Conservation (phyloP, 2,797 vertebrate genomes). For the Diceros bicornis region DNA sequence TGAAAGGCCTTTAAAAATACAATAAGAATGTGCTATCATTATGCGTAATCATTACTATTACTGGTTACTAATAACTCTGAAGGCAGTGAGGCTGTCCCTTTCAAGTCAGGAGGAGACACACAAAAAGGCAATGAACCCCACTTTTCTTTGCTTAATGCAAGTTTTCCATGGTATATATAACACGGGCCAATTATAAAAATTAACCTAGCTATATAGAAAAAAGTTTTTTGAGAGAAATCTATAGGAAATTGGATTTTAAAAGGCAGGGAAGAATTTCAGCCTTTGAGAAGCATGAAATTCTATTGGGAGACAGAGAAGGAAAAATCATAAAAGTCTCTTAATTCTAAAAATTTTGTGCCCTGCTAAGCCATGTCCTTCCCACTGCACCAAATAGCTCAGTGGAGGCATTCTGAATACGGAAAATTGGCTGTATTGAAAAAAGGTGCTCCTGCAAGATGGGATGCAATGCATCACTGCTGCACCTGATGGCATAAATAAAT, state of each 20-base stretch:
- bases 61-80: background rate
- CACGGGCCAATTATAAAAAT: background rate
- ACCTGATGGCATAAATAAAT: conserved; percentile 39
- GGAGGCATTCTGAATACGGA: background rate
- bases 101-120: background rate
- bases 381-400: background rate
- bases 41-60: background rate
- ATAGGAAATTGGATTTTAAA: conserved; percentile 41
- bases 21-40: background rate
- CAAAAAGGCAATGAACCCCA: background rate
- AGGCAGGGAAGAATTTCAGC: background rate
- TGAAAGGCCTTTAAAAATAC: conserved; percentile 36
- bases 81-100: background rate
- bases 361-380: background rate
- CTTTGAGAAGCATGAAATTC: background rate
- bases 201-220: background rate
- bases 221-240: background rate
- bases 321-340: conserved; percentile 23
- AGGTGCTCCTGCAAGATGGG: rapidly evolving
- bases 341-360: background rate
- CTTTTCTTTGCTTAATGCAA: background rate
- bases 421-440: background rate
- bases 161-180: background rate
- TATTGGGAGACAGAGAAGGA: background rate
- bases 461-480: no score